These are phyloP conservation scores for Lytechinus variegatus DNA, from an alignment of 35 echinoderm and acorn worm genomes.

Conservation along the genomic window DNA sequence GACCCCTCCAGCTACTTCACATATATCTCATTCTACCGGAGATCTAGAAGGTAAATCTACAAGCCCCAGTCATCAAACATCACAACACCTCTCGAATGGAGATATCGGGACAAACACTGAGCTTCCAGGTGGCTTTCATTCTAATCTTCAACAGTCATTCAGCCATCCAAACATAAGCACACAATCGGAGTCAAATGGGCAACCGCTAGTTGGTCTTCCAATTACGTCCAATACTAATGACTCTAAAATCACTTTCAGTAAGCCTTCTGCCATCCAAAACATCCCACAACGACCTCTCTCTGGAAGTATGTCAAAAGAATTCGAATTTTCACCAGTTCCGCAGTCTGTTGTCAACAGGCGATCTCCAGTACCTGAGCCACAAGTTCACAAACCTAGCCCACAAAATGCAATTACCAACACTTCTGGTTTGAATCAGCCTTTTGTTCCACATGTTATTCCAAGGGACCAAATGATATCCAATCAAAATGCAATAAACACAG, in stretches of 20 bases:
- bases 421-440: neutral
- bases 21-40: constrained; percentile 14
- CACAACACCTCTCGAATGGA: constrained; percentile 8
- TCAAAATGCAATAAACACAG: neutral
- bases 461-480: neutral
- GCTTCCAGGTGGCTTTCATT: constrained; percentile 10
- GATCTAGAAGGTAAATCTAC: neutral
- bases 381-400: neutral
- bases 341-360: constrained; percentile 10
- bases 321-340: constrained; percentile 27
- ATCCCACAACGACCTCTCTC: neutral
- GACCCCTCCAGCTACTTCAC: neutral
- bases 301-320: neutral
- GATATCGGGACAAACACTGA: neutral
- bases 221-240: neutral
- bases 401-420: neutral
- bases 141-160: constrained; percentile 20
- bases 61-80: neutral
- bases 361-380: constrained; percentile 6
- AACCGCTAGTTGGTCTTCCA: neutral
- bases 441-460: neutral
- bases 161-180: constrained; percentile 25
- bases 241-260: too few species aligned
- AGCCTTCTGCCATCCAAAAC: too few species aligned
- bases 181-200: neutral